Evolutionary conservation across 2,888 invertebrate genomes (phyloP), one percentile per base, ranked within the genome.

Genomic region (Drosophila robusta): DNA sequence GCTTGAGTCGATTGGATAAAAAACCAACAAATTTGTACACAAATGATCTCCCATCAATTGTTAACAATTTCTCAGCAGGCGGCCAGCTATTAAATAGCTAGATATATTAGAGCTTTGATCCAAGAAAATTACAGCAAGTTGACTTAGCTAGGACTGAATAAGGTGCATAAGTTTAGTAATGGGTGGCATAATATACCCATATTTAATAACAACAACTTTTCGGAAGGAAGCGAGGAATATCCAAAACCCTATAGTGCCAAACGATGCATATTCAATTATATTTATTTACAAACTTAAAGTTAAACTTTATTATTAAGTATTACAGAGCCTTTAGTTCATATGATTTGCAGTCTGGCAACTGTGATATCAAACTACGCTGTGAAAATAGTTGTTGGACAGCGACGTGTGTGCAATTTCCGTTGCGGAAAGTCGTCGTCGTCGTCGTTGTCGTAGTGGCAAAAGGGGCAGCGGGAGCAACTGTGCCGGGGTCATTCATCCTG

Each of bases 401-500:
- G 78, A 74, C 86, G 78, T 87, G 86, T 85, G 86, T 72, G 72
- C 88, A 80, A 87, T 87, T 85, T 85, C 86, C 86, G 72, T 68
- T 69, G 66, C 63, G 62, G 65, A 44, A 41, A 65, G 57, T 41
- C 58, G 62, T 26, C 49, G 9, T 4, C 22, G 52, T 11, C 11
- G 42, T 34, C n/a, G 14, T 24, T 8, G 38, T 16, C 14, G 38
- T 47, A 24, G 51, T 14, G 39, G 47, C 36, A 38, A 9, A 22
- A 22, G 9, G 22, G 16, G 18, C 6, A 41, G 29, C 44, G 9
- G 34, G 45, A 54, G 29, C 61, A 57, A 67, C 68, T 82, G 47
- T 66, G 62, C 66, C 58, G 87, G 75, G 86, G 89, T 87, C 89
- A 86, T 88, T 87, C 89, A 86, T 87, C 84, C 87, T 84, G 82